phyloP scores from a whole-genome alignment of 1,140 invertebrate species.

The Cydia amplana region DNA sequence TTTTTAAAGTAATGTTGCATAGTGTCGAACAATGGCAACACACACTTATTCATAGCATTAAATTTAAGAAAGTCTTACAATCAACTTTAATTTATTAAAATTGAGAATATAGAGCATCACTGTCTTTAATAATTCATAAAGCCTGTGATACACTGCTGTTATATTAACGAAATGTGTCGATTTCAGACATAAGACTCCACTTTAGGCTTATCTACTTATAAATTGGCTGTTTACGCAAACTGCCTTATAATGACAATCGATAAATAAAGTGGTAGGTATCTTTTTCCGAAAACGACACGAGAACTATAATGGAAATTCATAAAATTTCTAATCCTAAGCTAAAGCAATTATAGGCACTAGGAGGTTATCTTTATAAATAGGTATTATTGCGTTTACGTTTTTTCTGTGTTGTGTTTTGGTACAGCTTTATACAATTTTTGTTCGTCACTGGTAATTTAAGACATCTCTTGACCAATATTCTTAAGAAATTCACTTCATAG shows the following conservation, averaged over 20 bases:
- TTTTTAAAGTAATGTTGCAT: neutral
- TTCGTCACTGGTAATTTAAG: neutral
- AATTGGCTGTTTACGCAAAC: too few species aligned
- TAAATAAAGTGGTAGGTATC: too few species aligned
- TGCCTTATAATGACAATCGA: too few species aligned
- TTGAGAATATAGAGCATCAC: too few species aligned
- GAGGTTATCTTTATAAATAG: neutral
- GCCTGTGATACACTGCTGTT: too few species aligned
- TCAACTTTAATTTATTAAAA: neutral
- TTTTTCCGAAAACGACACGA: neutral
- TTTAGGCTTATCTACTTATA: too few species aligned
- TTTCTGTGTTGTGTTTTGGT: neutral
- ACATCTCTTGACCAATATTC: too few species aligned
- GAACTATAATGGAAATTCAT: neutral
- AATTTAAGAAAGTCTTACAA: neutral
- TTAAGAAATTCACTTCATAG: too few species aligned
- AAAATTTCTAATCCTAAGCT: neutral
- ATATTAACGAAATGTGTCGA: too few species aligned
- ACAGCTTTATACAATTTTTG: neutral
- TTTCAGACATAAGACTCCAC: too few species aligned
- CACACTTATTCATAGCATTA: neutral
- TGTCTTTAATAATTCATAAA: too few species aligned
- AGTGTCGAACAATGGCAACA: neutral
- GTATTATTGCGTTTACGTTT: constrained; percentile 3
- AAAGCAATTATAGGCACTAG: constrained; percentile 16